A percentile compares a stretch with the other conserved stretches of the same genome.
These are phyloP conservation scores for Drepana falcataria DNA, from an alignment of 2,888 invertebrate species.

Conservation along the genomic window DNA sequence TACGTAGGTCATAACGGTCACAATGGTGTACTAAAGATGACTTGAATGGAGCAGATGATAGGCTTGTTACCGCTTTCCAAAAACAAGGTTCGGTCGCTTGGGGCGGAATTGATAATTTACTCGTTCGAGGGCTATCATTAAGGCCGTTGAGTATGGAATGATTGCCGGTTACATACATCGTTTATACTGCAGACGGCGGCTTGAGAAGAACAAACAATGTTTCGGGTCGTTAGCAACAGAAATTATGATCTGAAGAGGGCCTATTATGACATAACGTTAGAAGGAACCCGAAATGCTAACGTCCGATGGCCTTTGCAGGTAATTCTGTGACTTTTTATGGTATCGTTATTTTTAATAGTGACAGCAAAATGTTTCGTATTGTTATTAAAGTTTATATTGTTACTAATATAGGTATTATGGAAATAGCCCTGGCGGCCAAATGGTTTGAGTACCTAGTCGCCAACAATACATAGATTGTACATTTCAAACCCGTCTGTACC, in stretches of 20 bases:
- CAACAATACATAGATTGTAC: too few species aligned
- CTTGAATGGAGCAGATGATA: slow-evolving; percentile 48
- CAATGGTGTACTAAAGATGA: slow-evolving; percentile 31
- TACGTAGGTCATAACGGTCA: slow-evolving; percentile 24
- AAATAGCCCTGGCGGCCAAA: too few species aligned
- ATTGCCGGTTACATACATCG: slow-evolving; percentile 66
- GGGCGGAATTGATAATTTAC: slow-evolving; percentile 78
- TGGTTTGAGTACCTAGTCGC: too few species aligned
- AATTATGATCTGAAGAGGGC: slow-evolving; percentile 55
- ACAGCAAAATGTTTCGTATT: not conserved
- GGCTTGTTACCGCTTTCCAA: slow-evolving; percentile 68
- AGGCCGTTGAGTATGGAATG: slow-evolving; percentile 62
- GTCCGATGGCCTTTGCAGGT: slow-evolving; percentile 40
- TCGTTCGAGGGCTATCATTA: slow-evolving; percentile 75
- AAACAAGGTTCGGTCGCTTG: slow-evolving; percentile 64
- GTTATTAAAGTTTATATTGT: not conserved
- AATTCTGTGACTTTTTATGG: slow-evolving; percentile 11
- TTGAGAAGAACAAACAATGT: slow-evolving; percentile 75
- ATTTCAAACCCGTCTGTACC: too few species aligned
- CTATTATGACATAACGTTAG: slow-evolving; percentile 59
- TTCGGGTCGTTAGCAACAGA: slow-evolving; percentile 70
- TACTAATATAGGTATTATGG: not conserved
- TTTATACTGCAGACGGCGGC: slow-evolving; percentile 50
- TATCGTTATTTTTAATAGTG: slow-evolving; percentile 1
- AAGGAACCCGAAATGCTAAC: slow-evolving; percentile 35